Percentiles rank a stretch among this genome's conserved stretches.
Evolutionary conservation across 2,113 vertebrate species (phyloP).

Genomic region (Cheirogaleus medius): DNA sequence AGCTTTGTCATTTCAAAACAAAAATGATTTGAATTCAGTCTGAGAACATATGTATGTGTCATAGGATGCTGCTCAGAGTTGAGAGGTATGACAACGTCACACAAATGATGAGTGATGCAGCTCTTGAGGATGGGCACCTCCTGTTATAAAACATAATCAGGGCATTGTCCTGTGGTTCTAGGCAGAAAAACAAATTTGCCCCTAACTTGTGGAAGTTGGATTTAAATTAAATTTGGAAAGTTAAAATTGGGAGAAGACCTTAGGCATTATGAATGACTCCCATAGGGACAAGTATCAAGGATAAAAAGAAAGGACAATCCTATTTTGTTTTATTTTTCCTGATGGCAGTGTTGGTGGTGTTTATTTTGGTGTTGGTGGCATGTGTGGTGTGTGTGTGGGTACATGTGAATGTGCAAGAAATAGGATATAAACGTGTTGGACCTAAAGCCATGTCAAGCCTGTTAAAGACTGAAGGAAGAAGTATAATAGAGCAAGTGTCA

Average conservation of each 20-base stretch:
- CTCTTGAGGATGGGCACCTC: neutral
- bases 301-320: neutral
- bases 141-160: neutral
- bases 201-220: neutral
- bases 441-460: neutral
- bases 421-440: neutral
- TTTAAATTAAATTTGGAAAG: neutral
- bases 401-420: neutral
- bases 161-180: neutral
- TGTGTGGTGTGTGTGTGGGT: neutral
- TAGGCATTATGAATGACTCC: neutral
- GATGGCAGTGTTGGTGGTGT: neutral
- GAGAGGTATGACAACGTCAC: neutral
- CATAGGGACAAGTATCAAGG: neutral
- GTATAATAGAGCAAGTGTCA: neutral
- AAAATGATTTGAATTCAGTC: neutral
- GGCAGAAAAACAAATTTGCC: neutral
- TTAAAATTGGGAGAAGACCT: neutral
- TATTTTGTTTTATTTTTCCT: neutral
- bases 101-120: neutral
- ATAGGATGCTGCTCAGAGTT: neutral
- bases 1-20: slow-evolving; percentile 9
- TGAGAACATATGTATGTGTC: neutral
- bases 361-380: neutral
- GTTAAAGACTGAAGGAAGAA: neutral